These are phyloP conservation scores for Aratinga solstitialis DNA, from an alignment of 2,797 vertebrate species.

Conservation along the genomic window DNA sequence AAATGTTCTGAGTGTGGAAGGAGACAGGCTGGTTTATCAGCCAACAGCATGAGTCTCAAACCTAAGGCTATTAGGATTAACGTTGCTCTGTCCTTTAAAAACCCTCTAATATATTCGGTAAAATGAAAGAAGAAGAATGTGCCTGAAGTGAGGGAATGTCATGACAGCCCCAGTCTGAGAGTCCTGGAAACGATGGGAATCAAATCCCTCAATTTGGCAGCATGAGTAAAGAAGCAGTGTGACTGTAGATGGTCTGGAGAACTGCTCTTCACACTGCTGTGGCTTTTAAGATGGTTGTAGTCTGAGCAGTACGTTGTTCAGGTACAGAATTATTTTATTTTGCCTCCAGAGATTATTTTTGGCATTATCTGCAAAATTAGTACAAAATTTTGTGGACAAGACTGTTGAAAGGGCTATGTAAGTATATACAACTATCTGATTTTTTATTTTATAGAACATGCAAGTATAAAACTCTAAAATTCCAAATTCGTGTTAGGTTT, in stretches of 20 bases:
- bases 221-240: background rate
- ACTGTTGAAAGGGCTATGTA: background rate
- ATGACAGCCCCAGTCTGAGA: background rate
- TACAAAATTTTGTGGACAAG: background rate
- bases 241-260: background rate
- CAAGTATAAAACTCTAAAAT: background rate
- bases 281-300: background rate
- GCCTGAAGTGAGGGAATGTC: slow-evolving; percentile 31
- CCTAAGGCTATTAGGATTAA: slow-evolving; percentile 50
- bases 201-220: slow-evolving; percentile 7
- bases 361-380: background rate
- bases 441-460: background rate
- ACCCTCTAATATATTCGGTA: slow-evolving; percentile 20
- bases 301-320: background rate
- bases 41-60: slow-evolving; percentile 47
- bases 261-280: background rate
- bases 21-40: slow-evolving; percentile 55
- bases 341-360: background rate
- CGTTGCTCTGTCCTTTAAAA: slow-evolving; percentile 41
- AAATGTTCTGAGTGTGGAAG: slow-evolving; percentile 51
- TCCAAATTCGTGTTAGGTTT: background rate
- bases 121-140: slow-evolving; percentile 44
- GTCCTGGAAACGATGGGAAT: background rate
- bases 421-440: background rate
- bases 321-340: background rate